phyloP scores from a whole-genome alignment of 1,140 invertebrate species.

The Diuraphis noxia region DNA sequence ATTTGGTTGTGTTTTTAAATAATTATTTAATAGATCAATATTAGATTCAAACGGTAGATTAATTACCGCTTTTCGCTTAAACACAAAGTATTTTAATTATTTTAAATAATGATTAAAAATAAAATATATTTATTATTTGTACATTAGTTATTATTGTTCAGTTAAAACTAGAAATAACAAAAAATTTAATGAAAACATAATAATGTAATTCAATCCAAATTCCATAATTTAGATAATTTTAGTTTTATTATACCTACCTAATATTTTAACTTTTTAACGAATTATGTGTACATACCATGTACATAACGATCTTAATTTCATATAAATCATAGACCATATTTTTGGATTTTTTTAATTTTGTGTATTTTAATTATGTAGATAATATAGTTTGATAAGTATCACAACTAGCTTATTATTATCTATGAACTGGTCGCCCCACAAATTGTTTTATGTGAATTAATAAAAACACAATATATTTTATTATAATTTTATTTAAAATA shows the following conservation, averaged over 20 bases:
- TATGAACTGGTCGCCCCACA: not conserved
- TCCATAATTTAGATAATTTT: not conserved
- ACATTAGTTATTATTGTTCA: not conserved
- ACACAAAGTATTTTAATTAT: not conserved
- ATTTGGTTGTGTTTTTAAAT: slow-evolving; percentile 8
- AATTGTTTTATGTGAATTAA: not conserved
- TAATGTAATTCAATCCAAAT: not conserved
- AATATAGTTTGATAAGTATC: not conserved
- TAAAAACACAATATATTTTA: not conserved
- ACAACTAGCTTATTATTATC: not conserved
- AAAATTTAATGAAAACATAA: not conserved
- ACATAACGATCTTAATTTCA: not conserved
- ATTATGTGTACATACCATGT: too few species aligned
- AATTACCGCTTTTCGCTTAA: not conserved
- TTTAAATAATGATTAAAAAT: not conserved
- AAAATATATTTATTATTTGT: not conserved
- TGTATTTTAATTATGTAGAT: not conserved
- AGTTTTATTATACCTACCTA: not conserved
- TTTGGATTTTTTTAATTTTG: not conserved
- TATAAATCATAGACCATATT: not conserved
- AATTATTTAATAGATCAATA: not conserved
- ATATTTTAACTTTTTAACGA: not conserved
- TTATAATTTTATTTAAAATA: not conserved
- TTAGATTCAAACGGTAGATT: not conserved
- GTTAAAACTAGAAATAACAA: not conserved